Evolutionary conservation across 2,113 vertebrate species (phyloP).

Genomic region (Collichthys lucidus): DNA sequence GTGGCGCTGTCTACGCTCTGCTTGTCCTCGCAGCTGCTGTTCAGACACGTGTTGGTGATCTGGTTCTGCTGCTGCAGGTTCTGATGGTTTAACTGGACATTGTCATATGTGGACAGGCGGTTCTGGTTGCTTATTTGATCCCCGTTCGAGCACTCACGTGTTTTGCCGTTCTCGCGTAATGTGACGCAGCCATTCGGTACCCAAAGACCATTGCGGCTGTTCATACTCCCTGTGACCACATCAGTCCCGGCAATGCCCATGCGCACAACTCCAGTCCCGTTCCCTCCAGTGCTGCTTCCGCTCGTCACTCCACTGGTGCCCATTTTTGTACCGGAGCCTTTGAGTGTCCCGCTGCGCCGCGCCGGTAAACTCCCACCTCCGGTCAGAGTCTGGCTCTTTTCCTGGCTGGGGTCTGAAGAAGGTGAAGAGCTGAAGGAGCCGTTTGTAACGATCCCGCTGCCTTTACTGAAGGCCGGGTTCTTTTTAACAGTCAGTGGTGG

Average conservation of each 20-base stretch:
- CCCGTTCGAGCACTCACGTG: constrained; percentile 75
- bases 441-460: constrained; percentile 97
- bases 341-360: constrained; percentile 88
- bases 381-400: constrained; percentile 87
- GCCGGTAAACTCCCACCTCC: constrained; percentile 80
- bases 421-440: constrained; percentile 96
- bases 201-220: constrained; percentile 85
- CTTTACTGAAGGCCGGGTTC: constrained; percentile 96
- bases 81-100: constrained; percentile 92
- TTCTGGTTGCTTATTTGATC: constrained; percentile 87
- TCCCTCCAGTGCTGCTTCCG: constrained; percentile 68
- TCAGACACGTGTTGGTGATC: constrained; percentile 67
- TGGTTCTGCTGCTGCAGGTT: constrained; percentile 84
- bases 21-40: constrained; percentile 91
- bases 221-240: constrained; percentile 75
- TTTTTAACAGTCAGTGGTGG: constrained; percentile 93
- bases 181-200: constrained; percentile 90
- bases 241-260: constrained; percentile 90
- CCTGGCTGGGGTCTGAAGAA: constrained; percentile 80
- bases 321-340: constrained; percentile 93
- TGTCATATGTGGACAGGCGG: constrained; percentile 96
- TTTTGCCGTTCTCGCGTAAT: constrained; percentile 89
- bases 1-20: constrained; percentile 98
- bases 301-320: constrained; percentile 90
- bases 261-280: constrained; percentile 78